A percentile compares a stretch with the other conserved stretches of the same genome.
phyloP scores from a whole-genome alignment of 2,113 vertebrate species.

The Mellivora capensis region DNA sequence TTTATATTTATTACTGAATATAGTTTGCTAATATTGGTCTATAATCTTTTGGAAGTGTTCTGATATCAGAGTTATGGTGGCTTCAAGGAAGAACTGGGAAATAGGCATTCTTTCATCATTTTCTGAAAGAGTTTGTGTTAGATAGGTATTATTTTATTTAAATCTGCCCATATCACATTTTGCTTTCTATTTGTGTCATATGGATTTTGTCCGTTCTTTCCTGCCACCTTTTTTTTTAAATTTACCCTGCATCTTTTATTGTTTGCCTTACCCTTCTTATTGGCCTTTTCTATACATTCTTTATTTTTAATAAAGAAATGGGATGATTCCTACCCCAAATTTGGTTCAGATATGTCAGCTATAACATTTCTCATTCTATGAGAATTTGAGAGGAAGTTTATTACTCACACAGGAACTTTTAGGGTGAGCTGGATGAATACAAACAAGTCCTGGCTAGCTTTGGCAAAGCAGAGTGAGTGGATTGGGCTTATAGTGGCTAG shows the following conservation, averaged over 20 bases:
- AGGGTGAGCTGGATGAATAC: background rate
- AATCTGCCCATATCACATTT: background rate
- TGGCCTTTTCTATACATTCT: background rate
- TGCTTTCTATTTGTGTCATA: background rate
- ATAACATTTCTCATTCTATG: background rate
- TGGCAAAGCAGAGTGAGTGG: background rate
- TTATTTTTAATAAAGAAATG: background rate
- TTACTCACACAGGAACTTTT: background rate
- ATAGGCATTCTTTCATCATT: background rate
- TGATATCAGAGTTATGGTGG: background rate
- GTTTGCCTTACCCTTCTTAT: background rate
- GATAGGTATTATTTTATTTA: background rate
- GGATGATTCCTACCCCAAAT: background rate
- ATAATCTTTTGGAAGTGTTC: background rate
- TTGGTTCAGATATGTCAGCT: background rate
- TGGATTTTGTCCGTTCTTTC: background rate
- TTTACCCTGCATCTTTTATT: background rate
- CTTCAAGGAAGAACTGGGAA: background rate
- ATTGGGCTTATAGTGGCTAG: background rate
- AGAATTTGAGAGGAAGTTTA: background rate
- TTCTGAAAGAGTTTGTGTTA: background rate
- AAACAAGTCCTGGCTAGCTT: background rate
- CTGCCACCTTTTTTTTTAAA: background rate
- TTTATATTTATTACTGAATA: background rate
- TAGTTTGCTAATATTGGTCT: background rate